Percentiles rank a stretch among this genome's conserved stretches.
Evolutionary conservation across 2,888 invertebrate species (phyloP).

Genomic region (Blomia tropicalis): DNA sequence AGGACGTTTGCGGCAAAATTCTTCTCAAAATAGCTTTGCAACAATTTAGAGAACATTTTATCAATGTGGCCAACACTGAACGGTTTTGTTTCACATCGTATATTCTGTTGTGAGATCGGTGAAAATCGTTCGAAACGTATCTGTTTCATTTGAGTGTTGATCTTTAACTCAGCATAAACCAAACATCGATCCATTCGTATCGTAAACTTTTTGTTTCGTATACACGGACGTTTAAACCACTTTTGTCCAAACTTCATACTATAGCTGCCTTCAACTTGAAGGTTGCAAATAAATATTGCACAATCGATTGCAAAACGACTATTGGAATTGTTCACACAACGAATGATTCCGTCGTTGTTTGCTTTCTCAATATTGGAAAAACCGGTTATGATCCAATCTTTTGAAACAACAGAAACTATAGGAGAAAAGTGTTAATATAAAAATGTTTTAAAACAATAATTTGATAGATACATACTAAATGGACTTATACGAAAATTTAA

Average conservation of each 20-base stretch:
- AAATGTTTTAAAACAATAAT: not conserved
- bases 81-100: not conserved
- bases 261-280: not conserved
- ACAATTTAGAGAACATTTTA: not conserved
- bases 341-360: not conserved
- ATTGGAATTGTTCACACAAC: not conserved
- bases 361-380: not conserved
- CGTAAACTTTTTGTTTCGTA: not conserved
- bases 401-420: not conserved
- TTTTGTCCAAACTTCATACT: not conserved
- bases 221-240: not conserved
- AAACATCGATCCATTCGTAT: not conserved
- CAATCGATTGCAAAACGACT: not conserved
- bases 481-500: not conserved
- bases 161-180: not conserved
- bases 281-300: not conserved
- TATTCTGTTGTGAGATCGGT: not conserved
- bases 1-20: not conserved
- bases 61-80: not conserved
- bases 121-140: slow-evolving; percentile 12
- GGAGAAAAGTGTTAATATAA: not conserved
- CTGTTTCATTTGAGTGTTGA: not conserved
- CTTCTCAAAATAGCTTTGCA: not conserved
- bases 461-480: not conserved
- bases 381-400: not conserved